Evolutionary conservation across 2,797 vertebrate genomes (phyloP).

Genomic region (Pygocentrus nattereri): DNA sequence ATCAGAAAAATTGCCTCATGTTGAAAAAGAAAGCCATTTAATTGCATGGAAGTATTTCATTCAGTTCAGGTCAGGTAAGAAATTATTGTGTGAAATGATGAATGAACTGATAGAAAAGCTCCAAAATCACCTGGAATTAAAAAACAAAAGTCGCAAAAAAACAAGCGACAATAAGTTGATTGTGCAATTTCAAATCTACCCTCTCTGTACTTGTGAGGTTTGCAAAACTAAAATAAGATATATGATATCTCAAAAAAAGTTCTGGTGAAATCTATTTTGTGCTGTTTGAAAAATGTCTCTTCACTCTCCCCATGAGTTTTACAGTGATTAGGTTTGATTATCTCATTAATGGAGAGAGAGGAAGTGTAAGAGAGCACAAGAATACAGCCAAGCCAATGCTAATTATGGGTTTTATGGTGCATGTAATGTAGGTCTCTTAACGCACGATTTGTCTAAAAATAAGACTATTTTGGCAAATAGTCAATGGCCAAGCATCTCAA

Average conservation of each 20-base stretch:
- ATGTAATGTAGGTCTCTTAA: conserved; percentile 77
- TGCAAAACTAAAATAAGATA: conserved; percentile 34
- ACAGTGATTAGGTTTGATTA: conserved; percentile 68
- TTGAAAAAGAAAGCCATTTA: too few relatives aligned
- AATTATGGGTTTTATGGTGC: conserved; percentile 83
- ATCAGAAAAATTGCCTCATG: too few relatives aligned
- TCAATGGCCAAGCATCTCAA: conserved; percentile 30
- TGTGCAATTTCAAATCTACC: background rate
- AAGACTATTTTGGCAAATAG: conserved; percentile 57
- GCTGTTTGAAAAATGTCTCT: conserved; percentile 46
- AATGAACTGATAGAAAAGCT: too few relatives aligned
- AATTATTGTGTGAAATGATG: too few relatives aligned
- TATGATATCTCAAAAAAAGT: conserved; percentile 21
- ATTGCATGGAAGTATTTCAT: too few relatives aligned
- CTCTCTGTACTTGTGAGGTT: background rate
- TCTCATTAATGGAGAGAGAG: conserved; percentile 67
- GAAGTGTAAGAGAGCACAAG: conserved; percentile 45
- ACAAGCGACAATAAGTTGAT: too few relatives aligned
- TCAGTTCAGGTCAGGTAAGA: too few relatives aligned
- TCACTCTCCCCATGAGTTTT: conserved; percentile 59
- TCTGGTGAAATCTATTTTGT: conserved; percentile 18
- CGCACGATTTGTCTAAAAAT: conserved; percentile 71
- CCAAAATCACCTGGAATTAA: too few relatives aligned
- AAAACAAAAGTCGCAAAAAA: too few relatives aligned
- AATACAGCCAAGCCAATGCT: conserved; percentile 67